A percentile compares a stretch with the other conserved stretches of the same genome.
These are phyloP conservation scores for Enteromius treurensis DNA, from an alignment of 2,797 vertebrate genomes.

Conservation along the genomic window DNA sequence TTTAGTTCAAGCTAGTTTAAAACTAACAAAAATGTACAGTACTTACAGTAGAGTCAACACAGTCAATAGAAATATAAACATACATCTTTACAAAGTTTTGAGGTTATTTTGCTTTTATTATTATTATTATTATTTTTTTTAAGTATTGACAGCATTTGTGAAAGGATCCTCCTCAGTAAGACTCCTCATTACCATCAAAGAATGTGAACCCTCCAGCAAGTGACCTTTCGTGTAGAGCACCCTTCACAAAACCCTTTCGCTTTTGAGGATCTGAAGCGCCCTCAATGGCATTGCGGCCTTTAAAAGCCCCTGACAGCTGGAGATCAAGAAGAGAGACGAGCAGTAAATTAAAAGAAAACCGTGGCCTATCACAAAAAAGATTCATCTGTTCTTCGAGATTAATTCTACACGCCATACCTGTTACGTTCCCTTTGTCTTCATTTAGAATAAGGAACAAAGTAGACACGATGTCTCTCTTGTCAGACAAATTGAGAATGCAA, in stretches of 20 bases:
- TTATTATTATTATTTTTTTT: too few relatives aligned
- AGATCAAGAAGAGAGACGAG: constrained; percentile 8
- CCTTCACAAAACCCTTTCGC: constrained; percentile 29
- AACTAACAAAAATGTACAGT: neutral
- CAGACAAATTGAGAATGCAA: constrained; percentile 36
- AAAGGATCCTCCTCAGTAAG: neutral
- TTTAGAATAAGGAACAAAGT: constrained; percentile 25
- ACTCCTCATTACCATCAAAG: constrained; percentile 33
- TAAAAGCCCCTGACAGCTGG: constrained; percentile 9
- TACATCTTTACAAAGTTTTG: neutral
- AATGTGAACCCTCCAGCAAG: constrained; percentile 7
- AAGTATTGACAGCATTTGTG: neutral
- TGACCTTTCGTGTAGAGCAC: constrained; percentile 37
- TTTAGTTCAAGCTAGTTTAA: neutral
- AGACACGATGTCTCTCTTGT: constrained; percentile 23
- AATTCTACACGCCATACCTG: constrained; percentile 23
- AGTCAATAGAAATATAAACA: too few relatives aligned
- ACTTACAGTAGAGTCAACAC: too few relatives aligned
- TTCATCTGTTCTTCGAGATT: constrained; percentile 4
- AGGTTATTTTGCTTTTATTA: neutral
- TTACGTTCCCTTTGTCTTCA: constrained; percentile 33
- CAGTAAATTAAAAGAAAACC: too few relatives aligned
- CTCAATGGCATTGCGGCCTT: constrained; percentile 19
- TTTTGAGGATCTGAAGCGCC: constrained; percentile 22
- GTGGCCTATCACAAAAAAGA: constrained; percentile 15